These are phyloP conservation scores for Pseudanteris insignis DNA, from an alignment of 2,888 invertebrate species.

Conservation along the genomic window DNA sequence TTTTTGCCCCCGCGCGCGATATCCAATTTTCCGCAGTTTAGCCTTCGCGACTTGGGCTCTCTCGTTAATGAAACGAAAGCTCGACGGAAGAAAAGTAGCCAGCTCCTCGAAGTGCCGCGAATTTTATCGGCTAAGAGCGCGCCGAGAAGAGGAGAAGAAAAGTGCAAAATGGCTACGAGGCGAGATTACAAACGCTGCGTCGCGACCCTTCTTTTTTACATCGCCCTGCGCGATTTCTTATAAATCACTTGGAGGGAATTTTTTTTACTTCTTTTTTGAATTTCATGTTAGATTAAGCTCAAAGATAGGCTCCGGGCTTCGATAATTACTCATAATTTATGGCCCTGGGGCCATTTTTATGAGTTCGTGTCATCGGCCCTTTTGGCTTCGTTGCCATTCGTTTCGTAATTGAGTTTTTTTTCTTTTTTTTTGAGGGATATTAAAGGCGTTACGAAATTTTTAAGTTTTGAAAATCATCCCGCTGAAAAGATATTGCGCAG, in stretches of 20 bases:
- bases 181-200: slow-evolving; percentile 28
- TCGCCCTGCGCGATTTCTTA: slow-evolving; percentile 25
- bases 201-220: slow-evolving; percentile 20
- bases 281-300: slow-evolving; percentile 24
- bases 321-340: slow-evolving; percentile 27
- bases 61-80: slow-evolving; percentile 46
- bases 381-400: too few species aligned
- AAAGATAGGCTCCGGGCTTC: slow-evolving; percentile 16
- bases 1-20: slow-evolving; percentile 9
- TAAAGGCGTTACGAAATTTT: too few species aligned
- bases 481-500: too few species aligned
- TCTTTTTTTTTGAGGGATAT: too few species aligned
- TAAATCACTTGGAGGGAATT: slow-evolving; percentile 23
- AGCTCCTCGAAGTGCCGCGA: slow-evolving; percentile 24
- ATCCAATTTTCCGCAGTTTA: slow-evolving; percentile 30
- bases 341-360: too few species aligned
- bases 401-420: too few species aligned
- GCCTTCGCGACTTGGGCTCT: slow-evolving; percentile 24
- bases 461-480: too few species aligned
- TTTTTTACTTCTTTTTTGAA: slow-evolving; percentile 15
- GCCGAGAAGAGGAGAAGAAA: slow-evolving; percentile 5
- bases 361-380: too few species aligned
- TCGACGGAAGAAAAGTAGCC: slow-evolving; percentile 4
- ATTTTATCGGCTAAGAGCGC: slow-evolving; percentile 23
- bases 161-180: slow-evolving; percentile 23